These are phyloP conservation scores for Hemichromis elongatus DNA, from an alignment of 2,113 vertebrate species.

Conservation along the genomic window DNA sequence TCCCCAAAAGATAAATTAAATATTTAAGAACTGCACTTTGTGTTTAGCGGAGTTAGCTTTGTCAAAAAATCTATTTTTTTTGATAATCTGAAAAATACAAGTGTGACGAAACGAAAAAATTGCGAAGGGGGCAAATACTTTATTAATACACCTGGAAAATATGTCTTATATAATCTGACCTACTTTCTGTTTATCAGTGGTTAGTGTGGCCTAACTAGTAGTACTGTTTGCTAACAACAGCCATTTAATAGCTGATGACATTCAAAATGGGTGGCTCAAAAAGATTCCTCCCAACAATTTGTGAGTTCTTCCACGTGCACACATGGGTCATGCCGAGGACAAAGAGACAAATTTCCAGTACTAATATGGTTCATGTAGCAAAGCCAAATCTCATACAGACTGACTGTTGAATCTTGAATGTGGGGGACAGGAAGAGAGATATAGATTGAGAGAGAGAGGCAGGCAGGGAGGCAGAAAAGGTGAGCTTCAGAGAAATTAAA, in stretches of 20 bases:
- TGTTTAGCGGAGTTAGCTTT: not conserved
- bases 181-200: not conserved
- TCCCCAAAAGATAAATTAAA: not conserved
- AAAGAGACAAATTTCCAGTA: not conserved
- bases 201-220: not conserved
- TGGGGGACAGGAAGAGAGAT: not conserved
- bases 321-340: not conserved
- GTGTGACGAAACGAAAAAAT: not conserved
- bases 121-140: not conserved
- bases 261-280: not conserved
- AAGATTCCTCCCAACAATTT: not conserved
- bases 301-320: not conserved
- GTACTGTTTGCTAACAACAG: not conserved
- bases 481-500: conserved; percentile 57
- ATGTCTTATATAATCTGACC: not conserved
- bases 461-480: conserved; percentile 9
- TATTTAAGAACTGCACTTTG: not conserved
- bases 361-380: not conserved
- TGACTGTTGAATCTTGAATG: not conserved
- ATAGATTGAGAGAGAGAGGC: not conserved
- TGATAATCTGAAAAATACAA: not conserved
- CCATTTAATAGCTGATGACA: not conserved
- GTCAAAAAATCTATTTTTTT: not conserved
- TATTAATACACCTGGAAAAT: not conserved
- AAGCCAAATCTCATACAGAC: not conserved